Base-by-base conservation (phyloP, 2,113 vertebrate genomes). In the Neodon shergylaensis region DNA sequence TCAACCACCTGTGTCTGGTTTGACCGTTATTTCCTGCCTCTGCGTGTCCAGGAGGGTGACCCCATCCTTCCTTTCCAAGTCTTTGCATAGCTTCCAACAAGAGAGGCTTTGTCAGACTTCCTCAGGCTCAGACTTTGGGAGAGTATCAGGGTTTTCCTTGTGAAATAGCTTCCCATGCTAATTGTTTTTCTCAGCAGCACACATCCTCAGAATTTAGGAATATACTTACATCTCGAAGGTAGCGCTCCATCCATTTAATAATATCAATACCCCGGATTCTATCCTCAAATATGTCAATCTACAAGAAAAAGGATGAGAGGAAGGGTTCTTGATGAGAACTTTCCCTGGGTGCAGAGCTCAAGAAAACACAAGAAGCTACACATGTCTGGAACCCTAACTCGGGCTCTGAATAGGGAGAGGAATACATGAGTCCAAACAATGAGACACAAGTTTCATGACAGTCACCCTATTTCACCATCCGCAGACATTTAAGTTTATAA, bases 221-320 rank as follows among this genome's bases (percentile, higher is more conserved):
- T 88, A 97, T 98, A 99, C 99, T 99, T 98, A 99, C 99, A 98
- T 99, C 99, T 96, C 99, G 99, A 96, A 99, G 98, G 97, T 98
- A 99, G 89, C 99, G 98, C 97, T 99, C 99, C 99, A 99, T 99
- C 99, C 99, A 99, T 91, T 99, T 99, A 95, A 99, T 99, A 97
- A 99, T 99, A 97, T 99, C 99, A 98, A 99, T 99, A 89, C 98
- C 99, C 97, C 98, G 98, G 89, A 99, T 96, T 0, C 99, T 98
- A 91, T 99, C 99, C 66, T 99, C 99, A 98, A 99, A 99, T 83
- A 99, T 99, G 98, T 99, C 99, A 78, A 99, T 99, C 99, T 99
- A 93, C 47, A 98, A 96, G 81, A 95, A 42, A 96, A 96, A 63
- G 33, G 17, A 95, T 83, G 61, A 28, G 88, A 82, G 52, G 82